Conservation (phyloP, 2,797 vertebrate genomes). For the Artibeus jamaicensis region DNA sequence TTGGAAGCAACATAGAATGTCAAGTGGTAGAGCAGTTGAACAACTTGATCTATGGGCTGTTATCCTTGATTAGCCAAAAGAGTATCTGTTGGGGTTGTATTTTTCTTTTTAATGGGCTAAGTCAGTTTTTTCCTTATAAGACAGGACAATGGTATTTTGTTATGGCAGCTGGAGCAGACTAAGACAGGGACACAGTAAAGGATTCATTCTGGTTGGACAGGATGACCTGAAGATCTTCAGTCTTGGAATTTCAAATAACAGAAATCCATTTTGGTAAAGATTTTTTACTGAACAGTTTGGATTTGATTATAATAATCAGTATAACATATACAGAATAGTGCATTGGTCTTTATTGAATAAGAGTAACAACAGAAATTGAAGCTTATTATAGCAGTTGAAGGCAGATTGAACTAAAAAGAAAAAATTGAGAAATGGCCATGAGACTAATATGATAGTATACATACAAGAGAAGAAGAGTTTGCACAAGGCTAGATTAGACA, state of each 20-base stretch:
- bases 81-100: not conserved
- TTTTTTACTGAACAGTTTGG: not conserved
- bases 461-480: not conserved
- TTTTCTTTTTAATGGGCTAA: not conserved
- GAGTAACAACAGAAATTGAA: not conserved
- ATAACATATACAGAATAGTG: not conserved
- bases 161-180: not conserved
- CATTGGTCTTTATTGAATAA: not conserved
- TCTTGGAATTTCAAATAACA: not conserved
- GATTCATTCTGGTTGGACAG: not conserved
- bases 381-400: not conserved
- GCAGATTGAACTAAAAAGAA: not conserved
- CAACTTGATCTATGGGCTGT: not conserved
- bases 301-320: not conserved
- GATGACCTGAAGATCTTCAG: not conserved
- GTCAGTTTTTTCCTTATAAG: not conserved
- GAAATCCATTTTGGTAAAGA: not conserved
- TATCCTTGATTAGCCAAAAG: not conserved
- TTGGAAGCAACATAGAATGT: conserved; percentile 3
- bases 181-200: not conserved
- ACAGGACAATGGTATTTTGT: not conserved
- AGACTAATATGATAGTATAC: not conserved
- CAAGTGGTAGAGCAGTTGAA: not conserved
- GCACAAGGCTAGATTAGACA: not conserved
- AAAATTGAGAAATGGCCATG: not conserved